Conservation (phyloP, 2,113 vertebrate species). For the Dipodomys merriami region DNA sequence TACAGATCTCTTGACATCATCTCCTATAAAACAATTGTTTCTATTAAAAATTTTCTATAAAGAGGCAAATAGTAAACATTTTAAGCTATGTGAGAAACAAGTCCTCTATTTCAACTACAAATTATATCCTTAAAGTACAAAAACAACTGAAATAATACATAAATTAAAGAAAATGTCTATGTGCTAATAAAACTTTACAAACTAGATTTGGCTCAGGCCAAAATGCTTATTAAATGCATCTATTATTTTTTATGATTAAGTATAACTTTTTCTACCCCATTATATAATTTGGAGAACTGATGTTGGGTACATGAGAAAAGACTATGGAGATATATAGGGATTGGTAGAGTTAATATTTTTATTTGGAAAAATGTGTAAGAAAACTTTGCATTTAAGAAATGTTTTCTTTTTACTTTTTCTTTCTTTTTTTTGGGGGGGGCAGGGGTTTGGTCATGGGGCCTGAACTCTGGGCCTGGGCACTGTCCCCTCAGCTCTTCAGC, state of each 20-base stretch:
- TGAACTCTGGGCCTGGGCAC: too few species aligned
- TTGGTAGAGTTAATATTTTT: neutral
- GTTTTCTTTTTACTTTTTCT: neutral
- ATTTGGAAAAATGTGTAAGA: neutral
- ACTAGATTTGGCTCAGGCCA: neutral
- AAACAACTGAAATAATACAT: neutral
- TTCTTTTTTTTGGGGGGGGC: too few species aligned
- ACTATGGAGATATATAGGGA: neutral
- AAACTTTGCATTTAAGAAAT: neutral
- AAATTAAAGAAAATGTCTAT: neutral
- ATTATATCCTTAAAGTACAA: neutral
- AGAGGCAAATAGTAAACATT: neutral
- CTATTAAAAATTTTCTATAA: neutral
- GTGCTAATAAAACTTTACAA: neutral
- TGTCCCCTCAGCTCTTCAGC: too few species aligned
- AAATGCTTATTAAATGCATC: neutral
- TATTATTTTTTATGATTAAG: neutral
- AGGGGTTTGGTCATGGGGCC: too few species aligned
- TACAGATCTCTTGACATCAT: neutral
- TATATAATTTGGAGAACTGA: neutral
- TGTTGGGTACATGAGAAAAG: slow-evolving; percentile 7
- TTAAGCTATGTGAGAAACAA: neutral
- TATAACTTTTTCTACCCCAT: neutral
- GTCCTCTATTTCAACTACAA: neutral
- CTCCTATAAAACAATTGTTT: neutral